Base-by-base conservation (phyloP, 2,888 invertebrate genomes). In the Eubasilissa splendida region DNA sequence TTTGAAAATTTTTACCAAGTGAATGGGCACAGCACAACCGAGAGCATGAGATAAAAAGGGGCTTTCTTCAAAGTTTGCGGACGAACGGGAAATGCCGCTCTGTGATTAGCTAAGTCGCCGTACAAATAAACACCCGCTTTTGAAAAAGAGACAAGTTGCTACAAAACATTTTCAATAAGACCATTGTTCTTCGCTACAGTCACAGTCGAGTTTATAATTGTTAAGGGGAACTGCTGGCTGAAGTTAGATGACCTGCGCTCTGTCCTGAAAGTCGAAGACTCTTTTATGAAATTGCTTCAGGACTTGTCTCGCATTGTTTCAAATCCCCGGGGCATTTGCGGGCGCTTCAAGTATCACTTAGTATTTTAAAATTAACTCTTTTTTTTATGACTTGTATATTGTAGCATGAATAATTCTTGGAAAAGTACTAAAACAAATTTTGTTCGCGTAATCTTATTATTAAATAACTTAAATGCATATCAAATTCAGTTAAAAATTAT, bases 91-190 rank as follows among this genome's bases (percentile, higher is more conserved):
- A 33, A 56, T 56, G 50, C 33, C 22, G 53, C 73, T 73, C 53
- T 54, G 73, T 56, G 73, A 73, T 73, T 73, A 73, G 73, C 54
- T 31, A 56, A 56, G 71, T 12, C 22, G 31, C 12, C 11, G 56
- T 12, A 54, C 8, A 73, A 56, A 56, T 73, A 73, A 56, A 73
- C 73, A 54, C 73, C 33, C 53, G 68, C 68, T 42, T 66, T 66
- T 66, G 42, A 66, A 59, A 22, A 59, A 59, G 59, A 59, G 59
- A 59, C 22, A 9, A 59, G 11, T 59, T n/a, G 22, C 22, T 59
- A 11, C 12, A 63, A 12, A 33, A 63, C 33, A 63, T 33, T 33
- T 11, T 63, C 63, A 63, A 33, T 31, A 10, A 63, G 33, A 31
- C 33, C 7, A 33, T 31, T 33, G 42, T 63, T 63, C 33, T 33